phyloP scores from a whole-genome alignment of 2,113 vertebrate genomes.

The Calyptommatus sinebrachiatus region DNA sequence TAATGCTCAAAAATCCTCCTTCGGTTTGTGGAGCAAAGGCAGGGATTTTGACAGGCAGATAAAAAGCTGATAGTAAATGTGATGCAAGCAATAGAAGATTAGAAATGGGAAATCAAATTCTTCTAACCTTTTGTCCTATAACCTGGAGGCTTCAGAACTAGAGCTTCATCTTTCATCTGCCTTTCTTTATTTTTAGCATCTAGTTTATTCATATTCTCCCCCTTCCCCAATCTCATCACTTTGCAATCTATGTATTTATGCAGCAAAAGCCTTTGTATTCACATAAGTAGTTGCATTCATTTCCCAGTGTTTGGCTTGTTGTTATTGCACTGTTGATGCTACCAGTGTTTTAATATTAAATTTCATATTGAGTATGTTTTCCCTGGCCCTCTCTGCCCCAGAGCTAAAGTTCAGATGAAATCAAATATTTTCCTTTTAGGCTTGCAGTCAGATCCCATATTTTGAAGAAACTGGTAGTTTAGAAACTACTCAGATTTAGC shows the following conservation, averaged over 20 bases:
- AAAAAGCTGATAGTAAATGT: slow-evolving; percentile 26
- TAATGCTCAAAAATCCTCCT: slow-evolving; percentile 25
- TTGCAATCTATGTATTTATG: not conserved
- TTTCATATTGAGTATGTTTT: not conserved
- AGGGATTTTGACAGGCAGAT: slow-evolving; percentile 22
- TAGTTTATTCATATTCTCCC: slow-evolving; percentile 15
- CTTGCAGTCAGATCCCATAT: not conserved
- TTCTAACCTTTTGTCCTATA: slow-evolving; percentile 15
- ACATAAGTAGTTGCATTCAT: not conserved
- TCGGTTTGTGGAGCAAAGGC: not conserved
- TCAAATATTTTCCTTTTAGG: slow-evolving; percentile 20
- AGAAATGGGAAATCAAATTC: slow-evolving; percentile 41
- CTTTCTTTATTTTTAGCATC: slow-evolving; percentile 8
- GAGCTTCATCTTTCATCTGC: slow-evolving; percentile 22
- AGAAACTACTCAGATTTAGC: no score
- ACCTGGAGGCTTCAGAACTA: slow-evolving; percentile 20
- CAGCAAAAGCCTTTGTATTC: not conserved
- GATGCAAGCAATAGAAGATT: slow-evolving; percentile 28
- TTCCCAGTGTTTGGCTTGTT: not conserved
- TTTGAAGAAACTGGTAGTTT: not conserved
- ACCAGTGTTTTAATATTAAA: slow-evolving; percentile 14
- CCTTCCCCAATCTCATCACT: not conserved
- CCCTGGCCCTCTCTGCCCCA: not conserved
- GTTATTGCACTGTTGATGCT: slow-evolving; percentile 2
- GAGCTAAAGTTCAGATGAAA: not conserved